Evolutionary conservation across 2,888 invertebrate species (phyloP).

Genomic region (Folsomia candida): DNA sequence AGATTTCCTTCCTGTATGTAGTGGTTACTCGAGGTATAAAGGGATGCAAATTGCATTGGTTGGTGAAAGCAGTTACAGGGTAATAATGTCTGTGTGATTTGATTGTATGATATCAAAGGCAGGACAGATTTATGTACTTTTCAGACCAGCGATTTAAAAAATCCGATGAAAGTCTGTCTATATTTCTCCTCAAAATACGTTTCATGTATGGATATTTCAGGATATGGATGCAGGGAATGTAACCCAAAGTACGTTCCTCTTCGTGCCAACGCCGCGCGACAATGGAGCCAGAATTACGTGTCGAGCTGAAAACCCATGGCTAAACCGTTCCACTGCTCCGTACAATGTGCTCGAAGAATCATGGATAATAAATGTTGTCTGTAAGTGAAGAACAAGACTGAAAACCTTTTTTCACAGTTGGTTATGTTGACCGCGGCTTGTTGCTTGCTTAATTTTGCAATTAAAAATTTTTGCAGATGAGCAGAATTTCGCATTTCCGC

Average conservation of each 20-base stretch:
- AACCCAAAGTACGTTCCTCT: conserved; percentile 77
- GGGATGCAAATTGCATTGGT: conserved; percentile 1
- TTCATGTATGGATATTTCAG: conserved; percentile 58
- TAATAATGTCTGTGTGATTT: background rate
- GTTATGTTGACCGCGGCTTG: too few species aligned
- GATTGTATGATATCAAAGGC: background rate
- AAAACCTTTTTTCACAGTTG: background rate
- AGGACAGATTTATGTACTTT: background rate
- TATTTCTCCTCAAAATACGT: too few species aligned
- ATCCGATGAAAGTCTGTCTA: background rate
- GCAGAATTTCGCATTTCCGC: too few species aligned
- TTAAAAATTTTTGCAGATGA: too few species aligned
- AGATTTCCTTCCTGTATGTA: background rate
- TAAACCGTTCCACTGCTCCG: conserved; percentile 64
- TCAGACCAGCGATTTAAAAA: background rate
- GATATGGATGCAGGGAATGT: conserved; percentile 75
- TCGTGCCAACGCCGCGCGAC: conserved; percentile 79
- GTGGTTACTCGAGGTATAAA: background rate
- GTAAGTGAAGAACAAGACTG: too few species aligned
- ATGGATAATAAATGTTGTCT: conserved; percentile 83
- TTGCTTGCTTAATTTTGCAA: too few species aligned
- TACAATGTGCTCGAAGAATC: conserved; percentile 71
- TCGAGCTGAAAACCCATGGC: conserved; percentile 81
- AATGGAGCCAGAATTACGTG: conserved; percentile 86
- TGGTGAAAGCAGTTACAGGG: conserved; percentile 6